Base-by-base conservation (phyloP, 2,113 vertebrate genomes). In the Oxyura jamaicensis region DNA sequence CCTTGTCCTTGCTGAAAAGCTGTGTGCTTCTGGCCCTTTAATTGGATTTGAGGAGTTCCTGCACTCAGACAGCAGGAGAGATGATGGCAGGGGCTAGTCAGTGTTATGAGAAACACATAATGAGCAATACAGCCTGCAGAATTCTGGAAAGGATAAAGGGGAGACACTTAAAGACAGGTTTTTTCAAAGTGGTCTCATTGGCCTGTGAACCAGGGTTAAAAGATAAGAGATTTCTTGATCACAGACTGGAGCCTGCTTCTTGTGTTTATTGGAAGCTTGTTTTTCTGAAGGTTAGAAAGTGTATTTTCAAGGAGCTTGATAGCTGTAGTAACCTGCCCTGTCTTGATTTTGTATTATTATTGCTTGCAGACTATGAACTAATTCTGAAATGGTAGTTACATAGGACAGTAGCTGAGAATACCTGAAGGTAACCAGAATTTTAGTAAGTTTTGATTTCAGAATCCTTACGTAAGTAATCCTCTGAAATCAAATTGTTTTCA, bases 211-310 rank as follows among this genome's bases (percentile, higher is more conserved):
- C 63, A 46, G n/a, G 67, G 78, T 72, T 94, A 73, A 79, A 56
- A 91, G 68, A 94, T 68, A 59, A 81, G 59, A 80, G 72, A 88
- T 68, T 83, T 77, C 68, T 90, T 88, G 35, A 60, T 95, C 88
- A 72, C 25, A 88, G 65, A 82, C 39, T 83, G 72, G 52, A 88
- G 71, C 13, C 65, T 90, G 63, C 72, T 84, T 36, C 36, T 83
- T 90, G 33, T 92, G 52, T 88, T 95, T 94, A 28, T 91, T 75
- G 68, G 52, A 83, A 86, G 29, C 42, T 75, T 86, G 60, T 65
- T 96, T 96, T 93, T 86, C 53, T 90, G 33, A 78, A 90, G 85
- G 79, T 90, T 93, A 28, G 52, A 53, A 42, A 31, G 48, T 63
- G 20, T 62, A 7, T 77, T 91, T 95, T 76, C 67, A 79, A 87